Base-by-base conservation (phyloP, 2,113 vertebrate species). In the Psittacus erithacus region DNA sequence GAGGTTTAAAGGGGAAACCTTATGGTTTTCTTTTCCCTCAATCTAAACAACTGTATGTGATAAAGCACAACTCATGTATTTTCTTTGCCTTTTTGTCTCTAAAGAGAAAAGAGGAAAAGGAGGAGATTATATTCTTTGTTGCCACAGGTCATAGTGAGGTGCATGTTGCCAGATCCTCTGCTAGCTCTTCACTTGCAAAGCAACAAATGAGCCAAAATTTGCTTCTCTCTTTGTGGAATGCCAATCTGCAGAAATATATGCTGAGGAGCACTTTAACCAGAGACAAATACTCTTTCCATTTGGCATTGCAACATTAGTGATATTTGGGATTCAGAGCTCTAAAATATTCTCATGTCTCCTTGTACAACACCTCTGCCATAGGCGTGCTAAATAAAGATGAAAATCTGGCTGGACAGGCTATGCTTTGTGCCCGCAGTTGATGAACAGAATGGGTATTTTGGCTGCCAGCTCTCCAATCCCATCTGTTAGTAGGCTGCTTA, bases 401-500 rank as follows among this genome's bases (percentile, higher is more conserved):
- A 86, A 87, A 74, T 50, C 86, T 96, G 91, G 60, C 67, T 88
- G 53, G 29, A 73, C 57, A 77, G 78, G 62, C 76, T 90, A 68
- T 60, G 63, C 78, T 94, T 88, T 35, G 71, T 84, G 68, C n/a
- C 82, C 82, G 33, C 60, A 35, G 64, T 1, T 27, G 31, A 74
- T 70, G 80, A 92, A 87, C 50, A 93, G 33, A 92, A 93, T 2
- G 39, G 57, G 33, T 27, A 70, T 29, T 79, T 93, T 10, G 10
- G 55, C 76, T 95, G 44, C 86, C 86, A 96, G 70, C 29, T 80
- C 74, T 88, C 49, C 86, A 41, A 2, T 90, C 70, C 55, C 47
- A 96, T 94, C 82, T 97, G 78, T 82, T 95, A 69, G 28, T 80
- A 86, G 63, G 64, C 39, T 78, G 90, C 64, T 90, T 93, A 46